Evolutionary conservation across 2,797 vertebrate genomes (phyloP).

Genomic region (Coregonus ussuriensis): DNA sequence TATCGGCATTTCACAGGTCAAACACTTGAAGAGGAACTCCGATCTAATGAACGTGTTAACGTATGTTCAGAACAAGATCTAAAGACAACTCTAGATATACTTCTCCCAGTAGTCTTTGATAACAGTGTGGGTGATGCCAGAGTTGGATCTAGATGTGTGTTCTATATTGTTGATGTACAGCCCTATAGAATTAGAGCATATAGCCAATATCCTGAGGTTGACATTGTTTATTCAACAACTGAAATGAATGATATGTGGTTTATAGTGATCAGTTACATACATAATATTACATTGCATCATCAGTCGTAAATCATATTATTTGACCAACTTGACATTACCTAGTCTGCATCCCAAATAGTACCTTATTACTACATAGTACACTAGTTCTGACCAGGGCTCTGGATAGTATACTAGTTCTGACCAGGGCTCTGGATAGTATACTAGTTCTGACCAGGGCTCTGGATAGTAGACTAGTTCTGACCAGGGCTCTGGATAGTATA

Average conservation of each 20-base stretch:
- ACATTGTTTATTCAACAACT: conserved; percentile 10
- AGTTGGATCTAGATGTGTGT: neutral
- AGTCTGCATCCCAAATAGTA: neutral
- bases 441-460: too few relatives aligned
- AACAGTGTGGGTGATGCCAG: neutral
- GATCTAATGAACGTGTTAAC: too few relatives aligned
- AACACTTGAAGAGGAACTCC: conserved; percentile 27
- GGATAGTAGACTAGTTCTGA: too few relatives aligned
- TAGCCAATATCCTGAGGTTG: neutral
- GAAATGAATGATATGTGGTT: neutral
- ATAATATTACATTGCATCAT: neutral
- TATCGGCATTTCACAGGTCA: conserved; percentile 69
- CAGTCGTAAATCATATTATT: neutral
- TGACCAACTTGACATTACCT: neutral
- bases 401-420: neutral
- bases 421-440: too few relatives aligned
- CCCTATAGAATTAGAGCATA: neutral
- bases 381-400: neutral
- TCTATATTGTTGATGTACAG: neutral
- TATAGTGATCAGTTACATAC: neutral
- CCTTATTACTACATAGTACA: neutral
- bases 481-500: too few relatives aligned
- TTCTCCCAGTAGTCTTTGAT: too few relatives aligned
- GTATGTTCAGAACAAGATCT: too few relatives aligned
- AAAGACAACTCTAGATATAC: too few relatives aligned